A percentile compares a stretch with the other conserved stretches of the same genome.
Conservation (phyloP, 2,113 vertebrate genomes). For the Chloroceryle aenea region DNA sequence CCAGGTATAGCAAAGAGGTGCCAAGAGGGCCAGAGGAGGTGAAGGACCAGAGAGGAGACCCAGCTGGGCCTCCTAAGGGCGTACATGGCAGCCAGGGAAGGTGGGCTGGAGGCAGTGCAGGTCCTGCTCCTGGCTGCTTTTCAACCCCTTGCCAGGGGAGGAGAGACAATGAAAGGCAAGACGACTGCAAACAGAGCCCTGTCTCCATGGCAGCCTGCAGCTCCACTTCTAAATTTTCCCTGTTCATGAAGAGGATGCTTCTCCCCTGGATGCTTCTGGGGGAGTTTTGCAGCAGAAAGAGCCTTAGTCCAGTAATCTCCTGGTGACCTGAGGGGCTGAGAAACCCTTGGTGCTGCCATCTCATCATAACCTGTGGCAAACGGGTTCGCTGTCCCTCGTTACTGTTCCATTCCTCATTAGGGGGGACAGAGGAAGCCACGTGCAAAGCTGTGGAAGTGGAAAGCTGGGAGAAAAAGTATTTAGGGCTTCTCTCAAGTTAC, state of each 20-base stretch:
- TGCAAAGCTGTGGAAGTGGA: neutral
- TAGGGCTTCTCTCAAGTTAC: neutral
- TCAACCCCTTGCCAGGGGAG: neutral
- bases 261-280: neutral
- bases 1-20: neutral
- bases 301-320: neutral
- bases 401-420: fast-evolving
- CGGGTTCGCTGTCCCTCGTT: fast-evolving
- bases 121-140: neutral
- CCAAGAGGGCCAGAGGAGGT: neutral
- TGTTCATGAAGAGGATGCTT: neutral
- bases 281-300: neutral
- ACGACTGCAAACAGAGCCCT: neutral
- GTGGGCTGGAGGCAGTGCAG: neutral
- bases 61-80: neutral
- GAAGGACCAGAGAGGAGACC: neutral
- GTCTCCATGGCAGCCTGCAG: slow-evolving; percentile 68
- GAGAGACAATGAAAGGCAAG: neutral
- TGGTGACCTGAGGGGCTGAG: neutral
- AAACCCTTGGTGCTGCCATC: neutral
- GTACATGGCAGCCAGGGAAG: neutral
- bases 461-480: neutral
- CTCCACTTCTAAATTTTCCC: slow-evolving; percentile 59
- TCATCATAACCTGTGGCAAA: no score
- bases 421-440: neutral